Evolutionary conservation across 2,888 invertebrate species (phyloP).

Genomic region (Homarus gammarus): DNA sequence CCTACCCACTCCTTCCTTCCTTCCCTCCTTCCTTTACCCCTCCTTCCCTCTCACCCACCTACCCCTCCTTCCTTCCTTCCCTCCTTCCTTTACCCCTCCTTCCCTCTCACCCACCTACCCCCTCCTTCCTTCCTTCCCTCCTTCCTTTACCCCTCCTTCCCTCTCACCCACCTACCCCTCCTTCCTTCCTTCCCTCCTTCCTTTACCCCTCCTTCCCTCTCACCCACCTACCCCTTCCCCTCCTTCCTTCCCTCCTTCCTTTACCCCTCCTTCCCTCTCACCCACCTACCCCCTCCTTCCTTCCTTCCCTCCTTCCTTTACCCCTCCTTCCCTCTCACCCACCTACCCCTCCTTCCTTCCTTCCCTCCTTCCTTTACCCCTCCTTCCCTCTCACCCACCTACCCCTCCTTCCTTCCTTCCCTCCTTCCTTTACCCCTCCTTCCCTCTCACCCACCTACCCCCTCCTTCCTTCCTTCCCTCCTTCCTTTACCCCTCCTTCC

Average conservation of each 20-base stretch:
- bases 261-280: neutral
- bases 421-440: neutral
- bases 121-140: too few species aligned
- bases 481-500: neutral
- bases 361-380: neutral
- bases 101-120: neutral
- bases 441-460: neutral
- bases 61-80: too few species aligned
- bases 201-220: neutral
- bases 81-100: neutral
- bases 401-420: too few species aligned
- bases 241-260: too few species aligned
- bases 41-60: too few species aligned
- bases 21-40: slow-evolving; percentile 7
- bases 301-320: neutral
- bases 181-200: too few species aligned
- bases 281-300: neutral
- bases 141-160: neutral
- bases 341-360: too few species aligned
- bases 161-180: neutral
- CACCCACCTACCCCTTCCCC: neutral
- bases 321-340: neutral
- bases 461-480: too few species aligned
- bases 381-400: neutral
- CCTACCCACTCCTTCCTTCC: neutral